Evolutionary conservation across 2,888 invertebrate genomes (phyloP), one percentile per base, ranked within the genome.

Genomic region (Drosophila demipolita): DNA sequence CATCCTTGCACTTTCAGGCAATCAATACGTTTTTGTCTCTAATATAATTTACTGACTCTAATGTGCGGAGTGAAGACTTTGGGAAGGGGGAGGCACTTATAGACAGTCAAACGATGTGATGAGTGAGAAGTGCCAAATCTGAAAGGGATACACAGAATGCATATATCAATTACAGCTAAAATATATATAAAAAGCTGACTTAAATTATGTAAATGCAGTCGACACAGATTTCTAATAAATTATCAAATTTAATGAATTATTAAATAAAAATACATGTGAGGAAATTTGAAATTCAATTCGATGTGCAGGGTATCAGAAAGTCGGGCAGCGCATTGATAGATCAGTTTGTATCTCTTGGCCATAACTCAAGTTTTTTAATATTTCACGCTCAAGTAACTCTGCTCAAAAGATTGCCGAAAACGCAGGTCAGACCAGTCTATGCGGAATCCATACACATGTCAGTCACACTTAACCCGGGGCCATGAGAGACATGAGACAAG

Each of bases 21-120:
- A 90, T 90, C 89, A 90, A 90, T 90, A 85, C 84, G 87, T 84
- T 87, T 89, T 90, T 86, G 90, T 90, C 80, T 83, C 80, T 89
- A 90, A 90, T 89, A 89, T 87, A 90, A 90, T 90, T 90, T 90
- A 90, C 81, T 77, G 88, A 77, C 78, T 79, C 79, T 80, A 74
- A 82, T 78, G 74, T 70, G 72, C 45, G 15, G 50, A 60, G 54
- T 45, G 59, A 48, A 49, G 52, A 45, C 50, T 48, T 61, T 69
- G 26, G 5, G 26, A 3, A 29, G 9, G 20, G 71, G 45, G 38
- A 82, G 76, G 66, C 60, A 76, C 63, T 78, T 68, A 66, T 53
- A 45, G 40, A 1, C 58, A 61, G 59, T 36, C 60, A 60, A 80
- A 53, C 52, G 42, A 61, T 58, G 71, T 54, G 67, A 11, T 42